These are phyloP conservation scores for Sula dactylatra DNA, from an alignment of 2,113 vertebrate species.

Conservation along the genomic window DNA sequence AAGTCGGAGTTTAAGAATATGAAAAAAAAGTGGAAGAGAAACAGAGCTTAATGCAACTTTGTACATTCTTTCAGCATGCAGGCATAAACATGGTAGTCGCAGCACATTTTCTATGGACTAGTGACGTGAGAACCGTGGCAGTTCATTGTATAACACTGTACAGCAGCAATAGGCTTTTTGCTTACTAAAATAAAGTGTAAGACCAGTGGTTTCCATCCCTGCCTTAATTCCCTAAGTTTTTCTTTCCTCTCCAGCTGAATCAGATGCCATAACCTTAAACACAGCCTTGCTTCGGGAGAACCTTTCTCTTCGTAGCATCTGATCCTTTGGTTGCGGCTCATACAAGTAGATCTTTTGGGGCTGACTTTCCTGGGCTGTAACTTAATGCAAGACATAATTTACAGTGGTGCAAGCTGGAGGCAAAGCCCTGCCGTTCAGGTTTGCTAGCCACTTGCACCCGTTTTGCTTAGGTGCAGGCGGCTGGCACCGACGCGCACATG, in stretches of 20 bases:
- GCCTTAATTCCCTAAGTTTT: slow-evolving; percentile 26
- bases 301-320: background rate
- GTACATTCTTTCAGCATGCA: slow-evolving; percentile 34
- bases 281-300: background rate
- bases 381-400: rapidly evolving
- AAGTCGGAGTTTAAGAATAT: background rate
- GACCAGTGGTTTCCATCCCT: slow-evolving; percentile 44
- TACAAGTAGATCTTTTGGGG: background rate
- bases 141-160: slow-evolving; percentile 28
- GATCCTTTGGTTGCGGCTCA: background rate
- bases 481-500: rapidly evolving
- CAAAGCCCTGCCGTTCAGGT: background rate
- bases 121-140: slow-evolving; percentile 16
- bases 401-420: background rate
- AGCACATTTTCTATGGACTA: slow-evolving; percentile 41
- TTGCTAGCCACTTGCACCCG: background rate
- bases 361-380: background rate
- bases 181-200: slow-evolving; percentile 51
- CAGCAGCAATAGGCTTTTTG: slow-evolving; percentile 47
- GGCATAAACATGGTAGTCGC: background rate
- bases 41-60: background rate
- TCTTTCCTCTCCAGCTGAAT: slow-evolving; percentile 15
- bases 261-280: background rate
- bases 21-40: background rate
- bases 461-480: background rate